These are phyloP conservation scores for Columba livia DNA, from an alignment of 2,113 vertebrate species.

Conservation along the genomic window DNA sequence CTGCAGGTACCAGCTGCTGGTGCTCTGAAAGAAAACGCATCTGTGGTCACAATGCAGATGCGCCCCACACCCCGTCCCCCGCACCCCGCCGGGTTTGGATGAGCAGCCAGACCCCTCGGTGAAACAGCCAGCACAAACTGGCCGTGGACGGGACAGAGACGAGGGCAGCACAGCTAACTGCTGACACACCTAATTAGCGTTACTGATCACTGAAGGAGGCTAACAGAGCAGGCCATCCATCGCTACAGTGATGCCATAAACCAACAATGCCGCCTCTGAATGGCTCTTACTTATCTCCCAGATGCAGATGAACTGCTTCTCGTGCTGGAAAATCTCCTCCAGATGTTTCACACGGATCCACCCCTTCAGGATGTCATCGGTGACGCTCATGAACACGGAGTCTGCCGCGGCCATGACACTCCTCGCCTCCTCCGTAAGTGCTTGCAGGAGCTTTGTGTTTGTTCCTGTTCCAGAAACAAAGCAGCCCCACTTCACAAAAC, in stretches of 20 bases:
- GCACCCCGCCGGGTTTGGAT: background rate
- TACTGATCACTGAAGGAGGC: background rate
- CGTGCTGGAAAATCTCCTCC: slow-evolving; percentile 67
- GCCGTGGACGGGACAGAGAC: background rate
- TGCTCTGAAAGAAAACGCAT: slow-evolving; percentile 44
- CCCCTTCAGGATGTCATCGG: slow-evolving; percentile 49
- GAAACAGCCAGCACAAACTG: background rate
- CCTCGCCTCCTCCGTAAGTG: slow-evolving; percentile 74
- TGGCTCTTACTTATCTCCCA: slow-evolving; percentile 78
- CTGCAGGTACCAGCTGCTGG: fast-evolving
- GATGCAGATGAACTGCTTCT: slow-evolving; percentile 70
- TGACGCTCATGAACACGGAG: slow-evolving; percentile 66
- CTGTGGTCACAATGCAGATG: background rate
- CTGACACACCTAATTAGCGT: background rate
- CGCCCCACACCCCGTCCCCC: background rate
- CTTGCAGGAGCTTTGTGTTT: slow-evolving; percentile 66
- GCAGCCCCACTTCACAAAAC: background rate
- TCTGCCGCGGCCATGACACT: slow-evolving; percentile 70
- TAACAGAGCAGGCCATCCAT: background rate
- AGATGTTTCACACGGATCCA: slow-evolving; percentile 74
- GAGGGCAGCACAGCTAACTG: background rate
- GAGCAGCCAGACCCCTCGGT: background rate
- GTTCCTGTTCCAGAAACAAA: slow-evolving; percentile 67
- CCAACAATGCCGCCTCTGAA: too few species aligned
- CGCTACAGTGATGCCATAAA: background rate